Conservation (phyloP, 2,888 invertebrate species). For the Lasius platythorax region DNA sequence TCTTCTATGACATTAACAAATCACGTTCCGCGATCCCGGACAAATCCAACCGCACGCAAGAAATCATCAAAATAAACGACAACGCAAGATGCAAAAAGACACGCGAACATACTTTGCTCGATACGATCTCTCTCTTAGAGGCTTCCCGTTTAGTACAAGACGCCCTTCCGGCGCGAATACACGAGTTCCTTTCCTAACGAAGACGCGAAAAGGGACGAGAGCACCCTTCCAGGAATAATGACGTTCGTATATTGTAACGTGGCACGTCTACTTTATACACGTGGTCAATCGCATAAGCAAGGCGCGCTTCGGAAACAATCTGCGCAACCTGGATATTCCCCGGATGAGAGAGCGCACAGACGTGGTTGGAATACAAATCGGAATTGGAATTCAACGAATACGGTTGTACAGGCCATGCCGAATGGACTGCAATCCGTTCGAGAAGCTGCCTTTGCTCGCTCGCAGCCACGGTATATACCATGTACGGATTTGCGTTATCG, state of each 20-base stretch:
- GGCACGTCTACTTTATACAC: constrained; percentile 48
- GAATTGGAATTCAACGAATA: constrained; percentile 75
- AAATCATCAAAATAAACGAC: constrained; percentile 26
- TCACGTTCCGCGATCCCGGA: not conserved
- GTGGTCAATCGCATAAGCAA: constrained; percentile 47
- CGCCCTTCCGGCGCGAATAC: constrained; percentile 50
- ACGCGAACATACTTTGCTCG: constrained; percentile 26
- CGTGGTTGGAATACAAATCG: constrained; percentile 81
- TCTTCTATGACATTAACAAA: constrained; percentile 24
- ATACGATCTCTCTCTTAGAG: constrained; percentile 2
- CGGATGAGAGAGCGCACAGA: constrained; percentile 66
- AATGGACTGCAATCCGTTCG: constrained; percentile 48
- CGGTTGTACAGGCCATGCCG: constrained; percentile 59
- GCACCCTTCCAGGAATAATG: constrained; percentile 44
- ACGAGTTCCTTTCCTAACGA: constrained; percentile 52
- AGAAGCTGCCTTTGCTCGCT: constrained; percentile 14
- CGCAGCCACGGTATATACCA: constrained; percentile 66
- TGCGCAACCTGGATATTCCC: constrained; percentile 59
- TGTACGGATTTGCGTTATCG: constrained; percentile 80
- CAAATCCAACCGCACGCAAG: not conserved
- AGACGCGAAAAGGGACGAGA: constrained; percentile 51
- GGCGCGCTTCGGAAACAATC: constrained; percentile 73
- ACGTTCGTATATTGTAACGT: constrained; percentile 47
- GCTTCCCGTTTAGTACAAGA: constrained; percentile 24
- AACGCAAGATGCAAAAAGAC: constrained; percentile 15